phyloP scores from a whole-genome alignment of 2,888 invertebrate species.

The Melieria picta region DNA sequence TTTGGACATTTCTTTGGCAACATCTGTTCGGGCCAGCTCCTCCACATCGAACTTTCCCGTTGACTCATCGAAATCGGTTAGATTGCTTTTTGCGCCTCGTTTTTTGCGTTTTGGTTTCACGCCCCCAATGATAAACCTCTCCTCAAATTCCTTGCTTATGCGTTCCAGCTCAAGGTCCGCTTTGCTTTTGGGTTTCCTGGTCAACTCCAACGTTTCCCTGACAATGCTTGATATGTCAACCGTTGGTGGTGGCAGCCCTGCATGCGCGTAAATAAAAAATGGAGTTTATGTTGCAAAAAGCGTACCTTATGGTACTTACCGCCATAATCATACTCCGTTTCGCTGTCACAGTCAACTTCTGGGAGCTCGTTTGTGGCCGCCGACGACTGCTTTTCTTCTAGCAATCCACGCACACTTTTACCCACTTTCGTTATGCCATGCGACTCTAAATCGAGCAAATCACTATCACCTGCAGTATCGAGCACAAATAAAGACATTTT shows the following conservation, averaged over 20 bases:
- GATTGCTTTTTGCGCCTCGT: conserved; percentile 40
- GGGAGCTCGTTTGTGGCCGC: conserved; percentile 4
- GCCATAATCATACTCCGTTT: conserved; percentile 46
- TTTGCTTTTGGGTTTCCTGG: conserved; percentile 38
- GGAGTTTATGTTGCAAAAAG: too few relatives aligned
- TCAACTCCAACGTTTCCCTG: conserved; percentile 40
- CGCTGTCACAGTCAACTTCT: conserved; percentile 32
- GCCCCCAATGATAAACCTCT: conserved; percentile 43
- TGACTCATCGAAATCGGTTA: conserved; percentile 45
- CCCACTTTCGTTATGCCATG: conserved; percentile 16
- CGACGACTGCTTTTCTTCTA: conserved; percentile 14
- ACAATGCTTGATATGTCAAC: conserved; percentile 50
- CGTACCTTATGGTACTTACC: conserved; percentile 16
- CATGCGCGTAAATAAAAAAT: neutral
- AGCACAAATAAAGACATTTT: conserved; percentile 58
- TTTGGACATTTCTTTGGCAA: conserved; percentile 48
- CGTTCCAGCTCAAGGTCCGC: conserved; percentile 45
- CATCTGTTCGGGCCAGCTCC: conserved; percentile 43
- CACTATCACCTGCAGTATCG: conserved; percentile 57
- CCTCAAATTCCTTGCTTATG: conserved; percentile 46
- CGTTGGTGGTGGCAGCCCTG: conserved; percentile 50
- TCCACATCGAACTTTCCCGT: conserved; percentile 47
- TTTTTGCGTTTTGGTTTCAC: conserved; percentile 30
- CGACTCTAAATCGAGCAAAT: conserved; percentile 45
- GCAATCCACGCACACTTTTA: conserved; percentile 13